Evolutionary conservation across 2,113 vertebrate species (phyloP), one percentile per base, ranked within the genome.

Genomic region (Piaya cayana): DNA sequence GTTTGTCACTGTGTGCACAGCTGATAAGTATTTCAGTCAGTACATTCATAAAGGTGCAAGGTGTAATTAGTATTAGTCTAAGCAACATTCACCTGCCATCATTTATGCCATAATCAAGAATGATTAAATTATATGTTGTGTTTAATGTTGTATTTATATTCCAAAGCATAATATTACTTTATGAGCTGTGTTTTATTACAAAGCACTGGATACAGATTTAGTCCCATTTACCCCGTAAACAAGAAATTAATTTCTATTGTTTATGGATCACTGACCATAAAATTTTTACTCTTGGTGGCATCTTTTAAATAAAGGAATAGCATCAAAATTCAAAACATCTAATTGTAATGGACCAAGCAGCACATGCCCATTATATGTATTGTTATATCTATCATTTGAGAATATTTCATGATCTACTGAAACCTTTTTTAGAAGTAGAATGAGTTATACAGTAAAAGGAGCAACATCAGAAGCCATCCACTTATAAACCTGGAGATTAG

Each of bases 141-240:
- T 58, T 23, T 76, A 91, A 80, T 90, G 79, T 92, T 37, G 25
- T 80, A 89, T 68, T 93, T 89, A 19, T 79, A 69, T 50, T 83
- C 55, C 53, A 52, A 74, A 88, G 37, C 23, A 49, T 89, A 69
- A 25, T 50, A 77, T 63, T 80, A 85, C 19, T 90, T 85, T 93
- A 90, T 85, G 75, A 86, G 16, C 45, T 88, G 74, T 82, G 55
- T 69, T 79, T 89, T 93, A 82, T 72, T 95, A 87, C 63, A 91
- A 85, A 67, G 59, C 63, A 52, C 59, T 6, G 18, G 78, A 52
- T 76, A 18, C 5, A 20, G 56, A 65, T 86, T 90, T 90, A 59
- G 47, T 59, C 32, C 32, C n/a, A 63, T 62, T 63, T 63, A n/a
- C 30, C 32, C 36, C 12, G 29, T 65, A 77, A 88, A 86, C 56